Base-by-base conservation (phyloP, 2,113 vertebrate species). In the Saguinus midas region DNA sequence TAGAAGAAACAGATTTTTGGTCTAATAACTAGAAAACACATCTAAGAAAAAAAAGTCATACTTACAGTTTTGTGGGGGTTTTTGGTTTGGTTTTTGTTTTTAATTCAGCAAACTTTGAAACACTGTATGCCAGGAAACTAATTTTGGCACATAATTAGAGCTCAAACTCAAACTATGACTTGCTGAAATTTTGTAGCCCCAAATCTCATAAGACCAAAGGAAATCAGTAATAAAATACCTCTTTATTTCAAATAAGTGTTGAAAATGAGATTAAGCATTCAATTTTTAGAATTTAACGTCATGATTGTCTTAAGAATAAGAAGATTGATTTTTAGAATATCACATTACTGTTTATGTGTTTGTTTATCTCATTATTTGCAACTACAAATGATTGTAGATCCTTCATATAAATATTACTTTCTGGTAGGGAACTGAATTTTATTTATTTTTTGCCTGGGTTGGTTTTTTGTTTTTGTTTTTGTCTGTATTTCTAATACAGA, bases 81-180 rank as follows among this genome's bases (percentile, higher is more conserved):
- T 94, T 82, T 68, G 23, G 7, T 75, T 58, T 83, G 80, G 8
- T 79, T 89, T 89, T 58, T 75, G n/a, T 76, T 76, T 92, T 82
- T 48, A 90, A 84, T 61, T 93, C n/a, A 79, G 61, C 75, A 92
- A 86, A 89, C 11, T 86, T 94, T 94, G 50, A 96, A 97, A 75
- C 58, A 92, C 35, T 91, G 32, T 89, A 55, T 90, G 58, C 58
- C 87, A 95, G 79, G 13, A 50, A 91, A 61, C 58, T 86, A 96
- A 5, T 1, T 91, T 87, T 96, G 93, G 85, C 75, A 88, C 95
- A 48, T 81, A 97, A 86, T 97, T 98, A 93, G 94, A 93, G 91
- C 86, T 91, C 93, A 68, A 25, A 78, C 52, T 52, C 93, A 68
- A 48, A 91, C 76, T 97, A 92, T 58, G 40, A 94, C 43, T 66